Base-by-base conservation (phyloP, 2,888 invertebrate species). In the Aleiodes leptofemur region DNA sequence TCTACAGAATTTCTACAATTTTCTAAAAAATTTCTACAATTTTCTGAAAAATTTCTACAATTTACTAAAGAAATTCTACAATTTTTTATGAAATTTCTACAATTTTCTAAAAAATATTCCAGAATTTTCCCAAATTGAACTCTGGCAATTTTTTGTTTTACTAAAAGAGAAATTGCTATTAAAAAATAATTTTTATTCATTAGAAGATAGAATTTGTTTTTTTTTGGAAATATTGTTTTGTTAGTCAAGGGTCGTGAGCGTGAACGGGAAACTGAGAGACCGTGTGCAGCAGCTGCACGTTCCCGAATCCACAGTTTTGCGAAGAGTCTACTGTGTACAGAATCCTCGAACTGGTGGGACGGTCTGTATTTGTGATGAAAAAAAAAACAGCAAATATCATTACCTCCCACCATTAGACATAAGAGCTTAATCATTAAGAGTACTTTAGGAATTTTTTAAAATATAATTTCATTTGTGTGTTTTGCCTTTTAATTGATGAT, bases 291-390 rank as follows among this genome's bases (percentile, higher is more conserved):
- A 82, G 91, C 92, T 74, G 94, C 94, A 83, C 91, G 92, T 85
- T 88, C 90, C 90, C 93, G 93, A 90, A 93, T 93, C 90, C 93
- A 93, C 90, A 91, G 91, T 87, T 93, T 93, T 91, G 91, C 92
- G 89, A 92, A 92, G 87, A 91, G 91, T 86, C 91, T 93, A 78
- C 91, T 89, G 82, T 88, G 88, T 88, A 88, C 86, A 85, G 88
- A 88, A 82, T 83, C 87, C 76, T 85, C 87, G 85, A 88, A 88
- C 86, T 89, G 88, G 87, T 87, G 88, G 87, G 88, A 88, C 83
- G 88, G 88, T 88, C 90, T 90, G 88, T 89, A 88, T 87, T 79
- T 80, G 82, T 66, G 9, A 64, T 14, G 9, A 11, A 48, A 23
- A 6, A 48, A 16, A 48, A 16, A 64, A 43, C 3, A 23, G 3